phyloP scores from a whole-genome alignment of 1,140 invertebrate species.

The Achroia grisella region DNA sequence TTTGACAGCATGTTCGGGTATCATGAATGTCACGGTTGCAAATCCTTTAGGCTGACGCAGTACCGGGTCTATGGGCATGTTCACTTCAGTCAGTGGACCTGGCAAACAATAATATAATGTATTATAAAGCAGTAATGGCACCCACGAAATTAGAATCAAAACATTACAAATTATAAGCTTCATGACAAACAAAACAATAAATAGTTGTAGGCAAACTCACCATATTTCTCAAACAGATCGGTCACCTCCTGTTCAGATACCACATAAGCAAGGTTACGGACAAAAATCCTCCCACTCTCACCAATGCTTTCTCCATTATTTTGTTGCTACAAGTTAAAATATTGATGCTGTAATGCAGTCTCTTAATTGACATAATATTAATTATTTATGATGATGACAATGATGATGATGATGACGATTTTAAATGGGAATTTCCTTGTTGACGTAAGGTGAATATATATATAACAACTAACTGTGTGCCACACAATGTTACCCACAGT shows the following conservation, averaged over 20 bases:
- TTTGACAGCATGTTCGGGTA: conserved; percentile 95
- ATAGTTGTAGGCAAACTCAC: conserved; percentile 65
- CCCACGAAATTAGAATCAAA: no score
- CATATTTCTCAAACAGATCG: conserved; percentile 90
- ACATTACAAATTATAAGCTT: no score
- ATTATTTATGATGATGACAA: no score
- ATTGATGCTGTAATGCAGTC: no score
- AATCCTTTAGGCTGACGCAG: conserved; percentile 95
- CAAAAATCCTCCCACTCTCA: conserved; percentile 95
- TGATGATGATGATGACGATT: no score
- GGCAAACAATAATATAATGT: conserved; percentile 3
- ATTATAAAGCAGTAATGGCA: no score
- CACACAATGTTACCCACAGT: no score
- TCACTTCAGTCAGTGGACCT: conserved; percentile 92
- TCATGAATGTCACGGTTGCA: conserved; percentile 93
- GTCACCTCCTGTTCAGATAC: conserved; percentile 92
- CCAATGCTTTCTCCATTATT: conserved; percentile 87
- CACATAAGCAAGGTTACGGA: conserved; percentile 94
- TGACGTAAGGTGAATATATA: no score
- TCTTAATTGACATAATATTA: no score
- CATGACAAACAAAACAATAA: no score
- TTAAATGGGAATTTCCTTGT: no score
- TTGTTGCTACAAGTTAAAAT: conserved; percentile 51
- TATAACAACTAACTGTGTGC: no score
- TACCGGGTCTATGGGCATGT: conserved; percentile 90